Conservation (phyloP, 2,797 vertebrate species). For the Triplophysa yarkandensis region DNA sequence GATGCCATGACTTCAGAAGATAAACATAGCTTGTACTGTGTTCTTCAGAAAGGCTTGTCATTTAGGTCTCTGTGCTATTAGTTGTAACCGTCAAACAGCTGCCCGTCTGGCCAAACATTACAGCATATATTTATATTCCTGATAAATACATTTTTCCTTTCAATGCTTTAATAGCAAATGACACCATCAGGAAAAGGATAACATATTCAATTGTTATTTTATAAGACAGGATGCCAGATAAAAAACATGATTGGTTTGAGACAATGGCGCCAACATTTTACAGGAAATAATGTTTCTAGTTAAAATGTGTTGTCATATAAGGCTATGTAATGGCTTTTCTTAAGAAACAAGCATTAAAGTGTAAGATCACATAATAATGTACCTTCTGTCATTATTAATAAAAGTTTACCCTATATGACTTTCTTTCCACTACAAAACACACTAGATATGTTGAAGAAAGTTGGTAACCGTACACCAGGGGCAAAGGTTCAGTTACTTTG, state of each 20-base stretch:
- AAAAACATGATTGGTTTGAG: not conserved
- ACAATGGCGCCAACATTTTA: not conserved
- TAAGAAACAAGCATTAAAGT: too few species aligned
- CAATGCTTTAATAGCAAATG: not conserved
- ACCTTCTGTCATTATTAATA: too few species aligned
- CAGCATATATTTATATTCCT: slow-evolving; percentile 12
- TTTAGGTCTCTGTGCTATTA: slow-evolving; percentile 18
- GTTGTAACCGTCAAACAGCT: not conserved
- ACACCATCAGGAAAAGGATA: not conserved
- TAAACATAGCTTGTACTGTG: slow-evolving; percentile 25
- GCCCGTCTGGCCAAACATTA: slow-evolving; percentile 34
- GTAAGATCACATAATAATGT: too few species aligned
- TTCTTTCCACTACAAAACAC: too few species aligned
- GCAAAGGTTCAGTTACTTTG: too few species aligned
- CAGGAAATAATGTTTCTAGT: not conserved
- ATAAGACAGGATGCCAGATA: not conserved
- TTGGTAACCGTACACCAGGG: not conserved
- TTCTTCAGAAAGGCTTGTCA: not conserved
- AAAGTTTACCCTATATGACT: too few species aligned
- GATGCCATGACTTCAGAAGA: slow-evolving; percentile 17
- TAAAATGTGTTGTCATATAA: not conserved
- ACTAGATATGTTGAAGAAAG: not conserved
- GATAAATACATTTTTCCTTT: not conserved
- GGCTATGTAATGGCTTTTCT: not conserved
- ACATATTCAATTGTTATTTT: not conserved